Evolutionary conservation across 2,888 invertebrate species (phyloP).

Genomic region (Tridacna crocea): DNA sequence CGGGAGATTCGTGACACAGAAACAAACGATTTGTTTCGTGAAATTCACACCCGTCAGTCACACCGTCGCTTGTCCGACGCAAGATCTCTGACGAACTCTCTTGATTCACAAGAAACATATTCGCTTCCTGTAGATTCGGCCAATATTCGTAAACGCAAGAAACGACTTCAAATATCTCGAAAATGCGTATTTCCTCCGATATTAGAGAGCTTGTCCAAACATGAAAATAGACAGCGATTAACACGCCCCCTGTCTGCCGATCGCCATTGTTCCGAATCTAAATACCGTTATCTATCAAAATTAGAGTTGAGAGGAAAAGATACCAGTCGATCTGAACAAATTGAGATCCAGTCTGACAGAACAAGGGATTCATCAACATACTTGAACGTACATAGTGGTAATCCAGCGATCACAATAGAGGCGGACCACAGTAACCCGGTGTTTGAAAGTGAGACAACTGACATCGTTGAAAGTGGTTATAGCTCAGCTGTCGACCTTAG

Average conservation of each 20-base stretch:
- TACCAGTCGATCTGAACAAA: not conserved
- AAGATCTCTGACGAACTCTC: slow-evolving; percentile 8
- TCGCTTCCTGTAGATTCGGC: slow-evolving; percentile 21
- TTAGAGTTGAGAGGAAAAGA: not conserved
- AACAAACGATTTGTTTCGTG: slow-evolving; percentile 45
- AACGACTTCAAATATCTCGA: not conserved
- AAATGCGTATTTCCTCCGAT: slow-evolving; percentile 9
- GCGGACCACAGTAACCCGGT: not conserved
- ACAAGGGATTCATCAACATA: not conserved
- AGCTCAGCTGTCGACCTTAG: not conserved
- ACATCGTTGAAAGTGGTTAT: slow-evolving; percentile 1
- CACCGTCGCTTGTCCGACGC: slow-evolving; percentile 2
- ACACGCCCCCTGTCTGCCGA: slow-evolving; percentile 6
- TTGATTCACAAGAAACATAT: not conserved
- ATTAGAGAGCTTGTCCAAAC: not conserved
- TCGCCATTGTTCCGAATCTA: not conserved
- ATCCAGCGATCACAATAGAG: not conserved
- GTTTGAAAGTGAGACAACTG: not conserved
- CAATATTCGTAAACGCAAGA: slow-evolving; percentile 7
- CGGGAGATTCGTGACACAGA: slow-evolving; percentile 35
- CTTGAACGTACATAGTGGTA: not conserved
- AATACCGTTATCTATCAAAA: not conserved
- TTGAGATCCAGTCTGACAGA: not conserved
- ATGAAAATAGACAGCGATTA: not conserved
- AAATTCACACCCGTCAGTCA: slow-evolving; percentile 45